Evolutionary conservation across 2,797 vertebrate species (phyloP), one percentile per base, ranked within the genome.

Genomic region (Molossus molossus): DNA sequence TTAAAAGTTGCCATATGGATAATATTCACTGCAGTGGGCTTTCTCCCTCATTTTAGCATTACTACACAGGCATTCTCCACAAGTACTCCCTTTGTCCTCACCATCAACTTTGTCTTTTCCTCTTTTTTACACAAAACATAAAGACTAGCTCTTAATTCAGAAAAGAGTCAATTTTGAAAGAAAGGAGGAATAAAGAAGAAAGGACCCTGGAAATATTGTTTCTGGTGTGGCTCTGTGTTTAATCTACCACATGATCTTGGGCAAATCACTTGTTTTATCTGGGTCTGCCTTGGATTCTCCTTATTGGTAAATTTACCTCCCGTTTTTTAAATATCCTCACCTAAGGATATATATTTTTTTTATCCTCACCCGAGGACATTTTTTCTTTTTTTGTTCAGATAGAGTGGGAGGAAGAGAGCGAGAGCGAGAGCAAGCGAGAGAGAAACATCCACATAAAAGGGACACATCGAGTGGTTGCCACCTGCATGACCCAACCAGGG

Each of bases 121-220:
- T 83, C 12, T 83, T 96, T 96, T 76, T 85, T 73, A 64, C 21
- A 87, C 3, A 57, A 91, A 84, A 33, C 14, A 89, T 18, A 80
- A 91, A 84, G 40, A 90, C 21, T n/a, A 88, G 67, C 93, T 91
- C 45, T 91, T 86, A 88, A 95, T 67, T 77, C 11, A 94, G 76
- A 72, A 90, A 94, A 92, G 55, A 53, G 53, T 81, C 2, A 17
- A 65, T 67, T 94, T 76, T 86, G 67, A 87, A 93, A 93, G 83
- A 67, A 90, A 60, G 29, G 17, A 64, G 33, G 18, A 85, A 55
- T 62, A 82, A 1, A 33, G 23, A 76, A 80, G 50, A 90, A 83
- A 93, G 55, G 77, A 45, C 8, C 40, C 50, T 72, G 64, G 67
- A 85, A 82, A 58, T 60, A 60, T 13, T 81, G 45, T 45, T 84